Evolutionary conservation across 1,140 invertebrate species (phyloP).

Genomic region (Apolygus lucorum): DNA sequence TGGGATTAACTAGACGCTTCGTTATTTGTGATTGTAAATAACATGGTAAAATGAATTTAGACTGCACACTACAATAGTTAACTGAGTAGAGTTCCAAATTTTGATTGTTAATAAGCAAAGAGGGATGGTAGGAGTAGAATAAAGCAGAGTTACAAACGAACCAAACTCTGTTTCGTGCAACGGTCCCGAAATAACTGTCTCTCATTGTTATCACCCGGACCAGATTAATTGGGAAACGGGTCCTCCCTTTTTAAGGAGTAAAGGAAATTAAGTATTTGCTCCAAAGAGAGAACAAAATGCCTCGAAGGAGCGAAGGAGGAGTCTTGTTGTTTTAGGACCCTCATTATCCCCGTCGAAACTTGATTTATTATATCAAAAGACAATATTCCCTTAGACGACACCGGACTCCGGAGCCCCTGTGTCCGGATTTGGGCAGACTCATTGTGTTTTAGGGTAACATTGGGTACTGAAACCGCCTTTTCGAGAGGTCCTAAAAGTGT

Average conservation of each 20-base stretch:
- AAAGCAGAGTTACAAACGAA: no score
- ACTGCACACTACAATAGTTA: no score
- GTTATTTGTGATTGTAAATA: no score
- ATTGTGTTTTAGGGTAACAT: neutral
- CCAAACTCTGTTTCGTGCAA: no score
- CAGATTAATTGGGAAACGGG: neutral
- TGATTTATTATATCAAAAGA: conserved; percentile 12
- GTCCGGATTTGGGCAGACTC: neutral
- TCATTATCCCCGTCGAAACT: conserved; percentile 13
- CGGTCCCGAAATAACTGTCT: neutral
- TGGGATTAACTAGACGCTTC: no score
- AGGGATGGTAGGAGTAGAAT: no score
- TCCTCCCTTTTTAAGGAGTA: neutral
- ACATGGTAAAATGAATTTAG: no score
- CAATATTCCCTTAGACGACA: conserved; percentile 4
- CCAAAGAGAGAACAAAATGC: neutral
- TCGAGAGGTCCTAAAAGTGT: neutral
- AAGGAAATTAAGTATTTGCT: neutral
- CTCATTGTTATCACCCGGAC: neutral
- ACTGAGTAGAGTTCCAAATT: no score
- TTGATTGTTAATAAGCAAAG: no score
- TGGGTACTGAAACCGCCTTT: neutral
- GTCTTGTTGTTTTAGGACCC: neutral
- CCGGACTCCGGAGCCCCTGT: neutral
- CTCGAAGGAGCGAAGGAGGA: neutral